Conservation (phyloP, 2,113 vertebrate species). For the Garra rufa region DNA sequence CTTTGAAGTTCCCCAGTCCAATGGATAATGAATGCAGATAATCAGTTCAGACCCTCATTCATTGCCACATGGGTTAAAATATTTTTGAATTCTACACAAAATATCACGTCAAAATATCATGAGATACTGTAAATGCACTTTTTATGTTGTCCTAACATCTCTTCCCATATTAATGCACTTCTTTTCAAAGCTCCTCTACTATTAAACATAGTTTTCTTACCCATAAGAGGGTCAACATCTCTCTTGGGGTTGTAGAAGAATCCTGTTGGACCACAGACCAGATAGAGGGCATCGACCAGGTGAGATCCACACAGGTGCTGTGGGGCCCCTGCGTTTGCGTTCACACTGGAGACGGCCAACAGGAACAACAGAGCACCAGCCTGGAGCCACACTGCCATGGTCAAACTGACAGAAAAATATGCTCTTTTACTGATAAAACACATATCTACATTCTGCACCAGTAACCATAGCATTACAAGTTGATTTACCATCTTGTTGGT, state of each 20-base stretch:
- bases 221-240: slow-evolving; percentile 78
- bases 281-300: slow-evolving; percentile 91
- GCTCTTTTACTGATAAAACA: not conserved
- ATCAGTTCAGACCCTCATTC: not conserved
- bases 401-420: slow-evolving; percentile 50
- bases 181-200: not conserved
- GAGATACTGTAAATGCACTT: not conserved
- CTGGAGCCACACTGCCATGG: slow-evolving; percentile 85
- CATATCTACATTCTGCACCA: not conserved
- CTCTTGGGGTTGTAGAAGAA: slow-evolving; percentile 92
- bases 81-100: not conserved
- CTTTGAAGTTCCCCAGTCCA: not conserved
- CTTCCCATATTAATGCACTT: no score
- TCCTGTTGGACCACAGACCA: slow-evolving; percentile 88
- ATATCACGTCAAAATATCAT: no score
- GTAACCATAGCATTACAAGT: not conserved
- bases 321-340: slow-evolving; percentile 64
- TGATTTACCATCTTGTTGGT: not conserved
- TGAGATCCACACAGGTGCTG: slow-evolving; percentile 93
- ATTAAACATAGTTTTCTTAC: slow-evolving; percentile 77
- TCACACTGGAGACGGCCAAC: slow-evolving; percentile 69
- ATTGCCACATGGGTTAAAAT: not conserved
- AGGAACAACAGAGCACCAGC: slow-evolving; percentile 80
- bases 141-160: not conserved
- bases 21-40: not conserved